Conservation (phyloP, 2,888 invertebrate genomes). For the Thymelicus acteon region DNA sequence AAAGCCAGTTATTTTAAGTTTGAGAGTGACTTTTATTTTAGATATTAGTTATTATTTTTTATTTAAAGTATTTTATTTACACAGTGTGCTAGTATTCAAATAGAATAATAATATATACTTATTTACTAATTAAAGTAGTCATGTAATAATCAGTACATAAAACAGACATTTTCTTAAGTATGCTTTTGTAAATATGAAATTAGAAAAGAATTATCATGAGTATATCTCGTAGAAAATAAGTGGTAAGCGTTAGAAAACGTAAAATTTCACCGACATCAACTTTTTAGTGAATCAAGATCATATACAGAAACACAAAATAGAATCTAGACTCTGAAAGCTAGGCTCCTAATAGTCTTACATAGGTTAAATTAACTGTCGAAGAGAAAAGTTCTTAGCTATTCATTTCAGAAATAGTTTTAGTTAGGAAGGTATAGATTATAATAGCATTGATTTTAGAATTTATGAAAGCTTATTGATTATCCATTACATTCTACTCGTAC, state of each 20-base stretch:
- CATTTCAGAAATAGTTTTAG: constrained; percentile 8
- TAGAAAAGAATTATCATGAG: constrained; percentile 62
- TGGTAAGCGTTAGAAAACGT: constrained; percentile 63
- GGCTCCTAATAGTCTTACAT: constrained; percentile 21
- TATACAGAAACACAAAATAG: constrained; percentile 1
- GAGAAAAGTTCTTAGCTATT: constrained; percentile 13
- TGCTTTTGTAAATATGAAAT: constrained; percentile 76
- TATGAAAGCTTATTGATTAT: constrained; percentile 38
- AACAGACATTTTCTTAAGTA: constrained; percentile 75
- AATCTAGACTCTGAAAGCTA: constrained; percentile 6
- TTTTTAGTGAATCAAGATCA: background rate
- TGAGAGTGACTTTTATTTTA: constrained; percentile 69
- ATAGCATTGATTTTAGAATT: constrained; percentile 30
- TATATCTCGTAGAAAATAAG: constrained; percentile 16
- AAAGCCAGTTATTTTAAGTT: constrained; percentile 63
- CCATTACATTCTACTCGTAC: constrained; percentile 35
- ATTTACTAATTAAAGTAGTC: constrained; percentile 67
- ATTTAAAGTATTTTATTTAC: constrained; percentile 60
- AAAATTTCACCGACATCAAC: constrained; percentile 9
- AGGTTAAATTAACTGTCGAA: constrained; percentile 14
- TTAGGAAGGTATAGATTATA: constrained; percentile 34
- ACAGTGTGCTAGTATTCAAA: constrained; percentile 81
- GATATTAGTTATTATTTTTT: constrained; percentile 69
- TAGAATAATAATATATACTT: constrained; percentile 64
- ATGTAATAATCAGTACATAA: constrained; percentile 70